Percentiles rank a stretch among this genome's conserved stretches.
Evolutionary conservation across 2,113 vertebrate genomes (phyloP).

Genomic region (Myotis yumanensis): DNA sequence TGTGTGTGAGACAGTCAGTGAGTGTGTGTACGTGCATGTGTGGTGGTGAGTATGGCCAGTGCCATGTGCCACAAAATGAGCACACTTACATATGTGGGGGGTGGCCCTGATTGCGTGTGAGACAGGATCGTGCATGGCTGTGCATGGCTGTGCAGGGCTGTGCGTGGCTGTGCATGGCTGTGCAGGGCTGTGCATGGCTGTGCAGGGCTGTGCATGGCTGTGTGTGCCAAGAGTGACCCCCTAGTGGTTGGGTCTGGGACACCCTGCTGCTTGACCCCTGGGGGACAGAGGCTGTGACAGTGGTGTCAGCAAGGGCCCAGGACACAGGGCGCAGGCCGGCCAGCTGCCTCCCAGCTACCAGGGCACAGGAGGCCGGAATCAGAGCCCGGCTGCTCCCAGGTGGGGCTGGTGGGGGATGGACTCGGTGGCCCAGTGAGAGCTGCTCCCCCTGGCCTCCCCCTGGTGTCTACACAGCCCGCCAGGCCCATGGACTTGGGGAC

Average conservation of each 20-base stretch:
- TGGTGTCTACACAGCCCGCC: not conserved
- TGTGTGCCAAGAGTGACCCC: not conserved
- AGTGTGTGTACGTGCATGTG: not conserved
- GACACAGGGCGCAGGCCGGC: not conserved
- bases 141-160: not conserved
- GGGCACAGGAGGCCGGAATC: not conserved
- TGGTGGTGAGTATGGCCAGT: too few relatives aligned
- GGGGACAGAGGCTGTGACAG: not conserved
- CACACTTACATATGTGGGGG: too few relatives aligned
- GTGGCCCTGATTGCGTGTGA: fast-evolving
- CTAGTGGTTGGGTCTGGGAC: not conserved
- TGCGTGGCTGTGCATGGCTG: not conserved
- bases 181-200: not conserved
- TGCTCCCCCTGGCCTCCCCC: fast-evolving
- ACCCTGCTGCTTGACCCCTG: not conserved
- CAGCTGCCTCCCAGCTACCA: not conserved
- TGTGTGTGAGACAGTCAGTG: not conserved
- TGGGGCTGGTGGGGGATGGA: fast-evolving
- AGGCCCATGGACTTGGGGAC: not conserved
- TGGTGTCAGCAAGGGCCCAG: not conserved
- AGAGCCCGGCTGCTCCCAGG: not conserved
- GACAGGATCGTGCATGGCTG: not conserved
- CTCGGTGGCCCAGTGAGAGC: not conserved
- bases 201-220: not conserved
- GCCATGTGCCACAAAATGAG: not conserved